phyloP scores from a whole-genome alignment of 2,797 vertebrate species.

The Acanthiza pusilla region DNA sequence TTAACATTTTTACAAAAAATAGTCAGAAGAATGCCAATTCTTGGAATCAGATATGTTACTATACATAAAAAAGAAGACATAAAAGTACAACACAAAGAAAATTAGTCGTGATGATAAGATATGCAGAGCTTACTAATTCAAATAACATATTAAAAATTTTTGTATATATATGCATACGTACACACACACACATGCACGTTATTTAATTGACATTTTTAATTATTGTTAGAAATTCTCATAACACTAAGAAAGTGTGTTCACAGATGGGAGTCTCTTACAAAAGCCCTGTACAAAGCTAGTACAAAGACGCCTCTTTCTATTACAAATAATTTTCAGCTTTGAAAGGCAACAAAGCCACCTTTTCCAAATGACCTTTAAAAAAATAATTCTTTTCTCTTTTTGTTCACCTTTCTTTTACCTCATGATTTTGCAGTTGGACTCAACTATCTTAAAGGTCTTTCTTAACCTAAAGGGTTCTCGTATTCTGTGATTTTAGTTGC shows the following conservation, averaged over 20 bases:
- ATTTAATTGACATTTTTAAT: neutral
- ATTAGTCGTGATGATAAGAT: neutral
- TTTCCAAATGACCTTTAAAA: neutral
- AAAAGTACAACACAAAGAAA: neutral
- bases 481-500: neutral
- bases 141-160: neutral
- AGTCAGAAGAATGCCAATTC: neutral
- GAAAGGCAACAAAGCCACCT: neutral
- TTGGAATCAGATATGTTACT: neutral
- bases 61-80: neutral
- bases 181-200: rapidly evolving
- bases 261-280: neutral
- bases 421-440: neutral
- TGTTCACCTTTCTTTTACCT: neutral
- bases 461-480: neutral
- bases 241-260: neutral
- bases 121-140: neutral
- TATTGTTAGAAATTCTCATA: neutral
- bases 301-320: neutral
- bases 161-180: rapidly evolving
- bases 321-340: neutral
- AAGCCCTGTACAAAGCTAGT: neutral
- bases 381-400: rapidly evolving
- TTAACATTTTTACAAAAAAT: neutral
- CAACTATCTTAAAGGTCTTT: neutral